Percentiles rank a stretch among this genome's conserved stretches.
phyloP scores from a whole-genome alignment of 2,888 invertebrate genomes.

The Pseudolycoriella hygida region DNA sequence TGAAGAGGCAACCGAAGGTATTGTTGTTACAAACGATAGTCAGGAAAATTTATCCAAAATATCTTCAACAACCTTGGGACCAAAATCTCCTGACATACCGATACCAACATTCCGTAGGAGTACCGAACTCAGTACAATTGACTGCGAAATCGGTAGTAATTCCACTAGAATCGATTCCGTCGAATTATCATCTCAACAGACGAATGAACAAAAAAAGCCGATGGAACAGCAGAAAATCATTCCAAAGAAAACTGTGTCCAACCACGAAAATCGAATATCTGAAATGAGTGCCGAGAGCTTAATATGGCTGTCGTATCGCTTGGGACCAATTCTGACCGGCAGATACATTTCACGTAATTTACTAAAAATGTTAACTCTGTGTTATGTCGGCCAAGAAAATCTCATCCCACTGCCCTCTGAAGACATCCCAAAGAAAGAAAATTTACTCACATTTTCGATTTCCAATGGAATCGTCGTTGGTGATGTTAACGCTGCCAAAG shows the following conservation, averaged over 20 bases:
- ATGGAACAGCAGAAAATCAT: background rate
- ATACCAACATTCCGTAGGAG: slow-evolving; percentile 34
- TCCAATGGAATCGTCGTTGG: slow-evolving; percentile 49
- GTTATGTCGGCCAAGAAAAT: slow-evolving; percentile 76
- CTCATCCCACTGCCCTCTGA: slow-evolving; percentile 27
- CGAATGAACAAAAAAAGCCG: slow-evolving; percentile 4
- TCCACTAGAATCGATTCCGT: slow-evolving; percentile 30
- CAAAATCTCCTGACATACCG: slow-evolving; percentile 52
- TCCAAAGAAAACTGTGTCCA: slow-evolving; percentile 4
- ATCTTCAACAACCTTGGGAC: slow-evolving; percentile 13
- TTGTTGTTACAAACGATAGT: no score
- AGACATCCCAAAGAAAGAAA: slow-evolving; percentile 23
- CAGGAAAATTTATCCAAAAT: no score
- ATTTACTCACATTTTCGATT: slow-evolving; percentile 41
- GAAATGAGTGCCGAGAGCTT: slow-evolving; percentile 78
- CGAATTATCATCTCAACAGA: slow-evolving; percentile 22
- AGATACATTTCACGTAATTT: slow-evolving; percentile 80
- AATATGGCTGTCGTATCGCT: slow-evolving; percentile 79
- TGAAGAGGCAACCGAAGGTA: slow-evolving; percentile 34
- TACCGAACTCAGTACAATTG: slow-evolving; percentile 36
- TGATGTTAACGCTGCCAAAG: slow-evolving; percentile 67
- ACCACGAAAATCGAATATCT: slow-evolving; percentile 33
- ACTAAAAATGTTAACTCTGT: slow-evolving; percentile 81
- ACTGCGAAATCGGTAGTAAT: slow-evolving; percentile 44
- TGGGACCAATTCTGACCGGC: slow-evolving; percentile 88